Evolutionary conservation across 2,888 invertebrate genomes (phyloP), one percentile per base, ranked within the genome.

Genomic region (Helicoverpa assulta): DNA sequence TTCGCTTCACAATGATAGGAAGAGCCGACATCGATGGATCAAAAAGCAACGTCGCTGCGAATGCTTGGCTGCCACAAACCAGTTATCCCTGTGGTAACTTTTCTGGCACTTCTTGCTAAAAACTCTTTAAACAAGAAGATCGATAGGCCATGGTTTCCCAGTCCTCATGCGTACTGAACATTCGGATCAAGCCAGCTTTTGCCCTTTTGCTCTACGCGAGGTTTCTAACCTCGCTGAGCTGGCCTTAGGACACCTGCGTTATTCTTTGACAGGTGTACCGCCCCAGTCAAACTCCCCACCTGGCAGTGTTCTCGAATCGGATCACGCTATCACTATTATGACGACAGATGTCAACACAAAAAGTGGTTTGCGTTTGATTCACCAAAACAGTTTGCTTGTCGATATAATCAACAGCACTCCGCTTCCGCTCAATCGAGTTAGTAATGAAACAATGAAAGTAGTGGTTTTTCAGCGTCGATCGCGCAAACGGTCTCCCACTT

Each of bases 1-100:
- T 97, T 96, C 96, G 97, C 97, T 96, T 97, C 96, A 94, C 96
- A 96, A 97, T 97, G 96, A 97, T 97, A 97, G 96, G 96, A 97
- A 97, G 96, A 97, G 96, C 96, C 96, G 97, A 97, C 96, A 97
- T 97, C 96, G 96, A 97, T 96, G 95, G 96, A 97, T 96, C 96
- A 96, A 97, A 96, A 96, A 96, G 96, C 96, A 93, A 96, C 96
- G 96, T 97, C 96, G 96, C 96, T 96, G 96, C 93, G 96, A 94
- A 94, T 96, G 96, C 96, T 96, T 94, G 94, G 96, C 96, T 95
- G 96, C 96, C 96, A 96, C 96, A 96, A 96, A 96, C 96, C 96
- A 96, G 96, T 96, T 96, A 96, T 96, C 96, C 96, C 96, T 96
- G 96, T 96, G 96, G 96, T 96, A 97, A 97, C 96, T 97, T 97